Base-by-base conservation (phyloP, 1,140 invertebrate genomes). In the Leptestheria dahalacensis region DNA sequence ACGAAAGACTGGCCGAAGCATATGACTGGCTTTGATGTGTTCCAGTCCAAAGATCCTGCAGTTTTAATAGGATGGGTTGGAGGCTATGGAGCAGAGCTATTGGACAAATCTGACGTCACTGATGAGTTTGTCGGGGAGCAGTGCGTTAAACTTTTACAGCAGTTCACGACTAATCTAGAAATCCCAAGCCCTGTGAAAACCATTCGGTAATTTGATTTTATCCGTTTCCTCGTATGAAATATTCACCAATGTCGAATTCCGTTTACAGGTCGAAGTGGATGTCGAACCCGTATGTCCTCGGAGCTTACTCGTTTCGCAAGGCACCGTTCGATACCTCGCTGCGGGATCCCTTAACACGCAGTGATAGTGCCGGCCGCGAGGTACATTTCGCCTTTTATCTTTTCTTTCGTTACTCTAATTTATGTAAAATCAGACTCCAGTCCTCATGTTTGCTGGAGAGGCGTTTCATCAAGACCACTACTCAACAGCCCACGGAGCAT, bases 41-140 rank as follows among this genome's bases (percentile, higher is more conserved):
- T 82, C 33, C 6, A 41, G 6, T 60, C 80, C 6, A 64, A 69
- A 9, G 69, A 71, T 23, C 65, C 67, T 50, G 63, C 59, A 70
- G 74, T 83, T 62, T 68, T 90, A 46, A 65, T 88, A 61, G 83
- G 79, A 1, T 88, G 86, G 86, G 70, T 88, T n/a, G 82, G 82
- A 47, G 82, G 84, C 18, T 69, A 74, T 63, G 82, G 83, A 58
- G 83, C 85, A n/a, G 65, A 75, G 47, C 71, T 75, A 57, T 74
- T 86, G 66, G 85, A 88, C 70, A 73, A 68, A 20, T 6, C 84
- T 6, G 68, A 70, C 26, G 15, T 15, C 33, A 6, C 33, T 41
- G 78, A 82, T 57, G 69, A 79, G 46, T 70, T 78, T 60, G 69
- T 88, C 48, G 76, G 71, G 11, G 63, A 71, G 25, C 74, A 78